Conservation (phyloP, 1,140 invertebrate genomes). For the Monochamus saltuarius region DNA sequence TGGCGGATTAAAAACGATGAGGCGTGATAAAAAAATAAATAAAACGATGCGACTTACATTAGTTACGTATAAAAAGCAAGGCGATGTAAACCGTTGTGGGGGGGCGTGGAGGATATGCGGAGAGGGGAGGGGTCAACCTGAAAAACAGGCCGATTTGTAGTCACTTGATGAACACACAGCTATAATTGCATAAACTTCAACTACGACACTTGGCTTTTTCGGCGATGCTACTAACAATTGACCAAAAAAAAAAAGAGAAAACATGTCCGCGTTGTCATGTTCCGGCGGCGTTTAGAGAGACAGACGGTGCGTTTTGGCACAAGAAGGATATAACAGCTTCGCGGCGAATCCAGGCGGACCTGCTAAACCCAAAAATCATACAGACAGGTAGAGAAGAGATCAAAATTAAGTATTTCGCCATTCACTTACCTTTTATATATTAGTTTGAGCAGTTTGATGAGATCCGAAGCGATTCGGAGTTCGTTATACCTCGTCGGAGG, state of each 20-base stretch:
- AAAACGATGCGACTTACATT: slow-evolving; percentile 9
- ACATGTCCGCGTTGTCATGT: no score
- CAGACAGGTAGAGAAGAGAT: not conserved
- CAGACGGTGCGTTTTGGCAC: slow-evolving; percentile 1
- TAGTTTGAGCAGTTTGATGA: slow-evolving; percentile 23
- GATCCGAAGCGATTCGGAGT: not conserved
- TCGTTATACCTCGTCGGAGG: slow-evolving; percentile 44
- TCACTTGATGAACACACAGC: not conserved
- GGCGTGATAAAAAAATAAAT: slow-evolving; percentile 17
- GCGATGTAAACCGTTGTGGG: slow-evolving; percentile 4
- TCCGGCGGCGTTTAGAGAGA: not conserved
- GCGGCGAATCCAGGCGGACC: not conserved
- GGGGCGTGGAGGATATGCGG: no score
- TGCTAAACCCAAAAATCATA: not conserved
- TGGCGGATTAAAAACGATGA: not conserved
- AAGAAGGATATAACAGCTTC: not conserved
- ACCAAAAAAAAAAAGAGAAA: not conserved
- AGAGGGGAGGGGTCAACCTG: not conserved
- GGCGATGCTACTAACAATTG: not conserved
- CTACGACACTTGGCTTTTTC: not conserved
- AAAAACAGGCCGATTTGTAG: not conserved
- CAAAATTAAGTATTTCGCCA: no score
- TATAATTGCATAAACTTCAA: not conserved
- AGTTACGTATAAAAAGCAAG: slow-evolving; percentile 20
- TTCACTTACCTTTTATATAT: slow-evolving; percentile 22